Evolutionary conservation across 2,797 vertebrate species (phyloP), one percentile per base, ranked within the genome.

Genomic region (Ctenopoma multispine): DNA sequence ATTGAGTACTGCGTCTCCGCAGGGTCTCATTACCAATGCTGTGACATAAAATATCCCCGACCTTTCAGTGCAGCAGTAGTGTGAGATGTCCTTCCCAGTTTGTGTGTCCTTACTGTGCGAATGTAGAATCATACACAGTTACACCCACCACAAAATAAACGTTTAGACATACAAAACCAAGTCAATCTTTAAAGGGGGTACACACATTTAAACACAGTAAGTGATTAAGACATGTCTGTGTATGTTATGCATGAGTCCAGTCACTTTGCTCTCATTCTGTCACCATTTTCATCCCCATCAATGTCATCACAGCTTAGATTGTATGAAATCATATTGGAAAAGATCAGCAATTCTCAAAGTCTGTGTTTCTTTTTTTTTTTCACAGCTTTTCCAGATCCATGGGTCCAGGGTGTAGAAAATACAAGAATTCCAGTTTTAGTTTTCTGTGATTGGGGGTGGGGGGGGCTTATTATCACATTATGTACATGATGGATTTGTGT

Each of bases 331-430:
- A 18, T 0, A 38, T 40, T 15, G 2, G 2, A n/a, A 3, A 5
- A 8, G 14, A 49, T 51, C 43, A 24, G 7, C 14, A 23, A 3
- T 20, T 17, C 34, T 61, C 88, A 43, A 83, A 24, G 12, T 61
- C 17, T 69, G 6, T 70, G 64, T 65, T 66, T 51, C 15, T n/a
- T n/a, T n/a, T 66, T 63, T 82, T 49, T 49, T 71, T 88, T 63
- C 69, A 81, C 92, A 95, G 94, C 92, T 95, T 79, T 95, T 95
- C 88, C 94, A 95, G 88, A 90, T 95, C 84, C 93, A 95, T 2
- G 94, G 94, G 53, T 93, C 94, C 78, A 79, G 94, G 91, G 94
- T 94, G 90, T 95, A 94, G 86, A 87, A 70, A 62, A 79, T 20
- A 20, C 15, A 8, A 53, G 27, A 53, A 9, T 29, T 27, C 7